These are phyloP conservation scores for Drosophila mettleri DNA, from an alignment of 2,888 invertebrate species.

Conservation along the genomic window DNA sequence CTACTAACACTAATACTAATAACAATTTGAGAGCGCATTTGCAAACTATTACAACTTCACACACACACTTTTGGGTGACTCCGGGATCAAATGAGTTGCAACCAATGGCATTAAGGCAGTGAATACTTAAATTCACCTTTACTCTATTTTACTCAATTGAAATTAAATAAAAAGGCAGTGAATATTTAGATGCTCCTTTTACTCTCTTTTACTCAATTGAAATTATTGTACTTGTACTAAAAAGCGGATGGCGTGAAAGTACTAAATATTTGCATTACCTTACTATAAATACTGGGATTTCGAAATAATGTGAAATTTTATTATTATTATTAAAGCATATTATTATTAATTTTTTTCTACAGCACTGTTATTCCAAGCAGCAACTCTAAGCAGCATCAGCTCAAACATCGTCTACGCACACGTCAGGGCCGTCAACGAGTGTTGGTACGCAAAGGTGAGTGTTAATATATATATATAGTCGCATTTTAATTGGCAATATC, in stretches of 20 bases:
- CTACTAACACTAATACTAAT: not conserved
- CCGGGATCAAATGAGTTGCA: not conserved
- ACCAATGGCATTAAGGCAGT: not conserved
- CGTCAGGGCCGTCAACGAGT: constrained; percentile 51
- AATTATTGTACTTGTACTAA: not conserved
- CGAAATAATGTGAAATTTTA: too few species aligned
- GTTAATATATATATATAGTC: not conserved
- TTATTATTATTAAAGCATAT: not conserved
- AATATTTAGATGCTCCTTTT: not conserved
- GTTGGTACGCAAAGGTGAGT: constrained; percentile 65
- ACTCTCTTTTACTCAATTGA: not conserved
- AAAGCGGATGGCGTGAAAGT: not conserved
- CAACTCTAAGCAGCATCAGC: constrained; percentile 23
- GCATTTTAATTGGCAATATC: constrained; percentile 54
- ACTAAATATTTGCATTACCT: too few species aligned
- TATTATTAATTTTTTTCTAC: not conserved
- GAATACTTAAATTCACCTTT: not conserved
- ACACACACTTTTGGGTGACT: not conserved
- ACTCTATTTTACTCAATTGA: not conserved
- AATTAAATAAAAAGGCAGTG: not conserved
- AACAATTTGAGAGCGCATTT: not conserved
- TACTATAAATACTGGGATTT: too few species aligned
- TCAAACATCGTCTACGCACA: constrained; percentile 22
- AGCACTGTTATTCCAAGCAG: constrained; percentile 20
- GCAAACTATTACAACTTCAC: not conserved